These are phyloP conservation scores for Amphipoea lucens DNA, from an alignment of 2,888 invertebrate genomes.

Conservation along the genomic window DNA sequence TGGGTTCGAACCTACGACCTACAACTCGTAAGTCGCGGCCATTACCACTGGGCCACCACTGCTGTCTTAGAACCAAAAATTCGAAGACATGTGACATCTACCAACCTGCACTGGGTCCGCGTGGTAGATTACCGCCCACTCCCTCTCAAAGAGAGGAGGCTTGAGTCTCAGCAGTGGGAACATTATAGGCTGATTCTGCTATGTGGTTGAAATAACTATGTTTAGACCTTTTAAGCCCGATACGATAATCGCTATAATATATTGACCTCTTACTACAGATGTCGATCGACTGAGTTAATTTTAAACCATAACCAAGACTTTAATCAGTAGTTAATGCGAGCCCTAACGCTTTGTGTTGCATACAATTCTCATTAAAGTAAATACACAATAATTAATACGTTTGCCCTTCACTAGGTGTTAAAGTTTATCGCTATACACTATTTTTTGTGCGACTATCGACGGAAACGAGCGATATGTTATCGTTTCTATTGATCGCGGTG, in stretches of 20 bases:
- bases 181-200: neutral
- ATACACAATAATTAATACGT: slow-evolving; percentile 62
- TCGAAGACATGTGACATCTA: too few relatives aligned
- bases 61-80: too few relatives aligned
- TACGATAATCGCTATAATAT: neutral
- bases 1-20: too few relatives aligned
- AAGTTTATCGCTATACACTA: slow-evolving; percentile 64
- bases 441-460: slow-evolving; percentile 59
- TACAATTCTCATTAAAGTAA: slow-evolving; percentile 56
- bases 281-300: neutral
- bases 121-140: neutral
- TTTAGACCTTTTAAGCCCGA: neutral
- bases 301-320: neutral
- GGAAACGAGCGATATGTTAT: slow-evolving; percentile 67
- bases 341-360: slow-evolving; percentile 25
- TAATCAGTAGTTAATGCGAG: slow-evolving; percentile 23
- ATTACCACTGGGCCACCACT: too few relatives aligned
- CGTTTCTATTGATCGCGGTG: slow-evolving; percentile 61
- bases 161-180: neutral
- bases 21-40: too few relatives aligned
- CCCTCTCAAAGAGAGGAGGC: neutral
- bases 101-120: too few relatives aligned
- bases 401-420: slow-evolving; percentile 60
- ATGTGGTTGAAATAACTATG: neutral
- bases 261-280: neutral